Evolutionary conservation across 1,140 invertebrate genomes (phyloP), one percentile per base, ranked within the genome.

Genomic region (Drosophila sulfurigaster): DNA sequence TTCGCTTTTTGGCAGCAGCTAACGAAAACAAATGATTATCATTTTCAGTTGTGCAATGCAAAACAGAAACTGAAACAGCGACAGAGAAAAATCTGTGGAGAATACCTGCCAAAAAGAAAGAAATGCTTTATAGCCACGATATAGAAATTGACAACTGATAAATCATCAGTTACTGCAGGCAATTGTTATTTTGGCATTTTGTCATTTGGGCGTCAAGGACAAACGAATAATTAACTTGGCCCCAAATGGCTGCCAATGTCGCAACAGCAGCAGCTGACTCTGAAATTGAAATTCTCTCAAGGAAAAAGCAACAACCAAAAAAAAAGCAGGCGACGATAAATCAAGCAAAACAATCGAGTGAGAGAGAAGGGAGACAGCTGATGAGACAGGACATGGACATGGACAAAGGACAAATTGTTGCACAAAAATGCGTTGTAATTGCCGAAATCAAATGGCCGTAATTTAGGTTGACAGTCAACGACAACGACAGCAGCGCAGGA

Each of bases 341-440:
- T 81, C 74, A 81, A 64, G 45, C 62, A 69, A 60, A 64, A 3
- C 32, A 32, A 38, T 11, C n/a, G 28, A 38, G 30, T 25, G 28
- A 52, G 45, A 52, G 32, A 63, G 4, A 16, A 43, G 25, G 8
- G 3, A 8, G 56, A 20, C n/a, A n/a, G 62, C 11, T 25, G 43
- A 46, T 30, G 25, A 13, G 16, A 8, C 35, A 35, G 54, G 13
- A 46, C 45, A 48, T 20, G 54, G 13, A 46, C 45, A 48, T 20
- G 15, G 15, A 51, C 68, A 76, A 76, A 76, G 56, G 48, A 75
- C 71, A 52, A 82, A 85, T 83, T 89, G 83, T 89, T 88, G 83
- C 83, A 89, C 85, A 87, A 71, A 87, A 87, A 87, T 88, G 85
- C 83, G 85, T 83, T 88, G 83, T 88, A 88, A 88, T 88, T 88